A percentile compares a stretch with the other conserved stretches of the same genome.
phyloP scores from a whole-genome alignment of 2,797 vertebrate species.

The Anolis apletophallus region DNA sequence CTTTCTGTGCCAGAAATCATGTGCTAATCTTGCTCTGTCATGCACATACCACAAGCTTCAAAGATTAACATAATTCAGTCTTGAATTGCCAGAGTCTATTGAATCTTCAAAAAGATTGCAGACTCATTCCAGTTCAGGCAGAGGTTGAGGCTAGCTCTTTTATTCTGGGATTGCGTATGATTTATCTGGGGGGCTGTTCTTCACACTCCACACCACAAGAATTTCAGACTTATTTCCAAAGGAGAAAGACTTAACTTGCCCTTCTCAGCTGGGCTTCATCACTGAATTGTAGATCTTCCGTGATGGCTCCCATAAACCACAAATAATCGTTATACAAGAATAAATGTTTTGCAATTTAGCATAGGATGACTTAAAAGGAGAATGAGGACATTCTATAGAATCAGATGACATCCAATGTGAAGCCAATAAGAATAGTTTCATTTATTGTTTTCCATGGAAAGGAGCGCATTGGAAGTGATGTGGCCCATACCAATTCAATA shows the following conservation, averaged over 20 bases:
- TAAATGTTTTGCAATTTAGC: conserved; percentile 48
- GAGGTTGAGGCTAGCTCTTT: background rate
- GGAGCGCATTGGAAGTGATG: background rate
- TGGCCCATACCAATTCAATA: conserved; percentile 13
- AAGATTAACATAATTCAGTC: background rate
- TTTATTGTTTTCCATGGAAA: conserved; percentile 17
- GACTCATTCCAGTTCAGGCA: background rate
- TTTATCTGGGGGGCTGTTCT: background rate
- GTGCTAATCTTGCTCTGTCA: background rate
- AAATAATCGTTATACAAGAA: conserved; percentile 7
- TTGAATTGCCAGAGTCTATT: background rate
- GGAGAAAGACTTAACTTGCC: conserved; percentile 13
- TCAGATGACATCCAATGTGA: conserved; percentile 58
- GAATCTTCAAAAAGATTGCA: background rate
- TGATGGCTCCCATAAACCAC: conserved; percentile 65
- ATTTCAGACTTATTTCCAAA: background rate
- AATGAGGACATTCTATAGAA: conserved; percentile 7
- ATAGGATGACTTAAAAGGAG: background rate
- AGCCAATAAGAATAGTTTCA: conserved; percentile 52
- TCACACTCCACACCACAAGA: background rate
- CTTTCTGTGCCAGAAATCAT: background rate
- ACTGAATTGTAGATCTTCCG: conserved; percentile 27
- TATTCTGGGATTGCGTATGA: background rate
- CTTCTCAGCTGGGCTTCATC: background rate
- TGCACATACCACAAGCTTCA: background rate